phyloP scores from a whole-genome alignment of 2,797 vertebrate genomes.

The Cichlasoma orientale region DNA sequence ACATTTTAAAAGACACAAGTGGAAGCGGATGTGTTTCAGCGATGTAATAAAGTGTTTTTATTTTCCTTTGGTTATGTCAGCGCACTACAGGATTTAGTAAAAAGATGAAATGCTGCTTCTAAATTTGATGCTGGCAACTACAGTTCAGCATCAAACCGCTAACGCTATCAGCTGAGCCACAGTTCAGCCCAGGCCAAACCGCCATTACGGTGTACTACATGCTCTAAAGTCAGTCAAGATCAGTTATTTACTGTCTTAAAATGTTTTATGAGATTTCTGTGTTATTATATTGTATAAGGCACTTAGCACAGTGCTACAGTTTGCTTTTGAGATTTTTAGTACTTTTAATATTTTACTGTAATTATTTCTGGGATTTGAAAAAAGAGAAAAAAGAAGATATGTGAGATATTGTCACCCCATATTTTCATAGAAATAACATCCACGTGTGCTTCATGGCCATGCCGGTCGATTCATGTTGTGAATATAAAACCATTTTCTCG shows the following conservation, averaged over 20 bases:
- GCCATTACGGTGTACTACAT: too few species aligned
- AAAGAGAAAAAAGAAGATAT: fast-evolving
- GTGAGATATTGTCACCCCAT: neutral
- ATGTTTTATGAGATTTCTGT: neutral
- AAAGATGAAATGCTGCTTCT: too few species aligned
- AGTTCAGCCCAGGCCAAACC: too few species aligned
- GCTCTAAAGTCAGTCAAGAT: neutral
- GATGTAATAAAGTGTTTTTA: too few species aligned
- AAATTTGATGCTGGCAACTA: too few species aligned
- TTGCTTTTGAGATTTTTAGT: neutral
- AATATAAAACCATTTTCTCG: neutral
- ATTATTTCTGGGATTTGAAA: neutral
- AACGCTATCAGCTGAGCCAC: too few species aligned
- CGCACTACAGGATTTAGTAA: too few species aligned
- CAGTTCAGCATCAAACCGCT: too few species aligned
- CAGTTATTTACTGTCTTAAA: neutral
- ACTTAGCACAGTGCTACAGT: neutral
- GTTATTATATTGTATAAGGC: neutral
- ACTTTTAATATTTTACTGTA: neutral
- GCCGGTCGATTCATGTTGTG: neutral
- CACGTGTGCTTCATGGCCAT: neutral
- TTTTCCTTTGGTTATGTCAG: too few species aligned
- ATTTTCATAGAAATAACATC: neutral
- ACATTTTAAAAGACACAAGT: too few species aligned
- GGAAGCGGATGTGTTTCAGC: too few species aligned